phyloP scores from a whole-genome alignment of 2,888 invertebrate genomes.

The Cephus nigrinus region DNA sequence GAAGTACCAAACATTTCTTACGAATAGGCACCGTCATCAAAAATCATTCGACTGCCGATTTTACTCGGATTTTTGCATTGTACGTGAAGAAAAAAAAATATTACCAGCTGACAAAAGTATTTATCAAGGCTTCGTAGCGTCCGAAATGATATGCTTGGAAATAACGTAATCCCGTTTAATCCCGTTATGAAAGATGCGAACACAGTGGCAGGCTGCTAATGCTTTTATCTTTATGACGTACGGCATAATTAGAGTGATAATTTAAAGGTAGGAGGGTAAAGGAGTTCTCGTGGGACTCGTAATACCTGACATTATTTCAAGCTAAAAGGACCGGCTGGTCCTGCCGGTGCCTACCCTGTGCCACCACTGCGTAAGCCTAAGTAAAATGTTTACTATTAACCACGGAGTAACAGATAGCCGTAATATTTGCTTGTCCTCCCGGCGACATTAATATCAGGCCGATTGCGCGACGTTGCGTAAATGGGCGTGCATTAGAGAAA shows the following conservation, averaged over 20 bases:
- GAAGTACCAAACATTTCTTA: too few relatives aligned
- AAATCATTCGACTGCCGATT: too few relatives aligned
- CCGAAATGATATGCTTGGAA: not conserved
- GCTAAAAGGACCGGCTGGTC: slow-evolving; percentile 43
- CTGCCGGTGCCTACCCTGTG: slow-evolving; percentile 23
- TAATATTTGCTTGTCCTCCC: slow-evolving; percentile 1
- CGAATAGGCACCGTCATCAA: too few relatives aligned
- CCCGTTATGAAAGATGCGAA: slow-evolving; percentile 14
- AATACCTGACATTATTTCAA: slow-evolving; percentile 53
- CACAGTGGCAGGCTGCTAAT: slow-evolving; percentile 18
- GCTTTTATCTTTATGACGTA: slow-evolving; percentile 44
- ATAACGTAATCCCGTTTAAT: slow-evolving; percentile 32
- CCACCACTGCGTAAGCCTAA: slow-evolving; percentile 34
- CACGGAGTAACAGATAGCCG: slow-evolving; percentile 22
- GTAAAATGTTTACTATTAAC: slow-evolving; percentile 55
- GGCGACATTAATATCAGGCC: slow-evolving; percentile 1
- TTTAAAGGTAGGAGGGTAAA: slow-evolving; percentile 38
- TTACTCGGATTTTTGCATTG: too few relatives aligned
- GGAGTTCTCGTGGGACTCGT: slow-evolving; percentile 46
- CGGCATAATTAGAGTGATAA: slow-evolving; percentile 57
- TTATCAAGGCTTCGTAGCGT: not conserved
- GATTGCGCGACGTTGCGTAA: slow-evolving; percentile 6
- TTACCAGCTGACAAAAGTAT: not conserved
- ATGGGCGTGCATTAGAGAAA: slow-evolving; percentile 4
- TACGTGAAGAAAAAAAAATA: not conserved